Evolutionary conservation across 1,140 invertebrate species (phyloP), one percentile per base, ranked within the genome.

Genomic region (Drosophila pruinosa): DNA sequence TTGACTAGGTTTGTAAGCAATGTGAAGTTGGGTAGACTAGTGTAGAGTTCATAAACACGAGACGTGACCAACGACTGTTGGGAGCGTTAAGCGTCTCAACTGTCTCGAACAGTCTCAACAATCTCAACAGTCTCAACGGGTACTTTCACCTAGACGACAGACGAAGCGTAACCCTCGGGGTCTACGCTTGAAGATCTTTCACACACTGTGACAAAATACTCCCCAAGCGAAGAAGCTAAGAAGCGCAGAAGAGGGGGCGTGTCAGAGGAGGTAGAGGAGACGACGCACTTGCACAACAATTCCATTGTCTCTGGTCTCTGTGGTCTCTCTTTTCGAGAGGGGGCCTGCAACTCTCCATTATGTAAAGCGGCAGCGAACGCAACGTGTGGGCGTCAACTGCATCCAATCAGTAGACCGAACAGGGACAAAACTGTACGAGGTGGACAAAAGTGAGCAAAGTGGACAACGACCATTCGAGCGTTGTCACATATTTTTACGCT

Each of bases 401-500:
- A 74, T 63, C 73, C 77, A 78, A 45, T 65, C 81, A 80, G 52
- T 79, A 69, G 73, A 86, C 69, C 81, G 73, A 56, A 39, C 63
- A 45, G 56, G 31, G 31, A 38, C 43, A 59, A 47, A 34, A 43
- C 0, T 6, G 24, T 26, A 58, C 38, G 15, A 63, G 38, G 17
- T 56, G 61, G 19, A 43, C 41, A 41, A 34, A 15, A 15, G 12
- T 39, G 59, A 39, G 28, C 31, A 38, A 39, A 50, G 19, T 31
- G 56, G 56, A 59, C 57, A 34, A 41, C 43, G 43, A 64, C 56
- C 73, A 76, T 63, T 85, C 57, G 58, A 82, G 39, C 78, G 50
- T 75, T 85, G 81, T 85, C 81, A 81, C 77, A 85, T 77, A 86
- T 80, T 86, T 85, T 86, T 85, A 85, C 80, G 81, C 81, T 80